phyloP scores from a whole-genome alignment of 1,140 invertebrate genomes.

The Drosophila malerkotliana region DNA sequence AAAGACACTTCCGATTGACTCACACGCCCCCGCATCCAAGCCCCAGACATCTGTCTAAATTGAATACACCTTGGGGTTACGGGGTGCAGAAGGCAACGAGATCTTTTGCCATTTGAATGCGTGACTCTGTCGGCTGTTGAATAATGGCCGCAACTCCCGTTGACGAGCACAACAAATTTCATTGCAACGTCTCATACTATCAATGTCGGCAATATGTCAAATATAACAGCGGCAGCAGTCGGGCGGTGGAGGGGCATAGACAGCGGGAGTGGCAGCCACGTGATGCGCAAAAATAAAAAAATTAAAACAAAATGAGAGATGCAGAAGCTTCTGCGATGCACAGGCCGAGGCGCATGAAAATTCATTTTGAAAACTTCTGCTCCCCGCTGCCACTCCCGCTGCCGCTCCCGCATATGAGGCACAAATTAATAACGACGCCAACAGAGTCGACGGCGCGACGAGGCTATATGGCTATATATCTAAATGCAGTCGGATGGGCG shows the following conservation, averaged over 20 bases:
- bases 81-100: not conserved
- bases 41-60: constrained; percentile 16
- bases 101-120: constrained; percentile 36
- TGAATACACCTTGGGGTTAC: constrained; percentile 12
- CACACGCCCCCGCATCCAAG: constrained; percentile 8
- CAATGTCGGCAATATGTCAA: constrained; percentile 80
- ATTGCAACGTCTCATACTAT: constrained; percentile 76
- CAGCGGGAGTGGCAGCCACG: constrained; percentile 54
- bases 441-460: constrained; percentile 53
- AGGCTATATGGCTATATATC: constrained; percentile 36
- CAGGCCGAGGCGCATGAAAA: constrained; percentile 59
- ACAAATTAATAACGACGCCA: constrained; percentile 73
- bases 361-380: constrained; percentile 65
- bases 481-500: constrained; percentile 17
- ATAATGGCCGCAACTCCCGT: constrained; percentile 65
- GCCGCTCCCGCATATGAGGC: constrained; percentile 35
- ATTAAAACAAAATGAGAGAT: constrained; percentile 45
- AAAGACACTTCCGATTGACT: not conserved
- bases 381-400: constrained; percentile 22
- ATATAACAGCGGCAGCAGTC: constrained; percentile 59
- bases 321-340: constrained; percentile 32
- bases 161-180: constrained; percentile 78
- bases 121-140: constrained; percentile 48
- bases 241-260: constrained; percentile 7
- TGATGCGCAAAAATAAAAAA: constrained; percentile 55